A percentile compares a stretch with the other conserved stretches of the same genome.
phyloP scores from a whole-genome alignment of 1,140 invertebrate genomes.

The Calephelis virginiensis region DNA sequence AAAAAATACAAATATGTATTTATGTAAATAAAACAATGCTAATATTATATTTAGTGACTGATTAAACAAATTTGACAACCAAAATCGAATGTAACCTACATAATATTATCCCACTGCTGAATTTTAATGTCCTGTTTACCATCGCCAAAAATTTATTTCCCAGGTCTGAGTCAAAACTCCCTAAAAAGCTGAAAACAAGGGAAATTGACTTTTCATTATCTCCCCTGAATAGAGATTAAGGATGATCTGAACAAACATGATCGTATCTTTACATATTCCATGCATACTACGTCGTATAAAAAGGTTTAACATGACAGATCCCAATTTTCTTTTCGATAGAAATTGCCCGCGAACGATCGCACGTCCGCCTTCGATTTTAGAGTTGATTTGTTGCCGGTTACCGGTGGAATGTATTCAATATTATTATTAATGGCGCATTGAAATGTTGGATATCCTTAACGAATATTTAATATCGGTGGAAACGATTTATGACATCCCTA shows the following conservation, averaged over 20 bases:
- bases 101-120: too few species aligned
- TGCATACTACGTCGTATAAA: conserved; percentile 15
- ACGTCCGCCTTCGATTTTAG: conserved; percentile 22
- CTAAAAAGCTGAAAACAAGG: conserved; percentile 3
- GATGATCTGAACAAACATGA: conserved; percentile 14
- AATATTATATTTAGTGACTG: too few species aligned
- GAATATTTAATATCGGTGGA: conserved; percentile 36
- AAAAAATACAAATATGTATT: too few species aligned
- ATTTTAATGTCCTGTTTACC: too few species aligned
- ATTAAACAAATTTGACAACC: too few species aligned
- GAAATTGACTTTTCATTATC: conserved; percentile 11
- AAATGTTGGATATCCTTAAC: conserved; percentile 34
- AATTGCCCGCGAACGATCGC: conserved; percentile 20
- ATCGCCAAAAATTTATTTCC: too few species aligned
- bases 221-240: background rate
- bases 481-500: conserved; percentile 29
- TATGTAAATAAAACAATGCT: too few species aligned
- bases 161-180: too few species aligned
- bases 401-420: conserved; percentile 32
- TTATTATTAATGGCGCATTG: conserved; percentile 39
- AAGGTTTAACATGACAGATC: conserved; percentile 9
- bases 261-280: conserved; percentile 13
- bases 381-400: conserved; percentile 36
- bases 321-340: conserved; percentile 24
- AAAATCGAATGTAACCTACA: too few species aligned